A percentile compares a stretch with the other conserved stretches of the same genome.
Evolutionary conservation across 1,140 invertebrate species (phyloP).

Genomic region (Zeugodacus cucurbitae): DNA sequence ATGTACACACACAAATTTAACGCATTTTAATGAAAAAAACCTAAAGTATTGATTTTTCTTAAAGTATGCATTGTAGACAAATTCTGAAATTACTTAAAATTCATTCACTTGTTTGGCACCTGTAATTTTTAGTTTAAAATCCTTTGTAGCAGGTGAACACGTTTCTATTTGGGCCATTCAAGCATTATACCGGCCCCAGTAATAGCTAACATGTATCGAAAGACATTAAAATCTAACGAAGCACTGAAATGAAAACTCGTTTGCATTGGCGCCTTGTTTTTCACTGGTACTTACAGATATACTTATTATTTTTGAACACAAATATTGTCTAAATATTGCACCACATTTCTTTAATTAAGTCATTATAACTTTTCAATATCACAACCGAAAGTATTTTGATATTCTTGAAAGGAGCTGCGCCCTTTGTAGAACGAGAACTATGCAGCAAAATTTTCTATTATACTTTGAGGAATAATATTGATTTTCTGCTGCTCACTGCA

Average conservation of each 20-base stretch:
- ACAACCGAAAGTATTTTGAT: neutral
- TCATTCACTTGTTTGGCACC: neutral
- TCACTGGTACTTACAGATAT: neutral
- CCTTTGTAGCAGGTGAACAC: neutral
- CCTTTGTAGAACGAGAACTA: neutral
- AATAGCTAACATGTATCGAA: neutral
- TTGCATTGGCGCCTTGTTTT: neutral
- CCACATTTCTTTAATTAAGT: neutral
- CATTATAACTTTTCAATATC: neutral
- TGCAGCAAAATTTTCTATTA: neutral
- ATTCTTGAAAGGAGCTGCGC: neutral
- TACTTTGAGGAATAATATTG: neutral
- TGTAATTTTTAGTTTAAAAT: neutral
- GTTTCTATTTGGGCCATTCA: neutral
- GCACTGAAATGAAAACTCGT: neutral
- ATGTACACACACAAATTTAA: neutral
- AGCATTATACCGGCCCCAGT: neutral
- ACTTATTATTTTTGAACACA: neutral
- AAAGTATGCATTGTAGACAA: neutral
- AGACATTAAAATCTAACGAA: neutral
- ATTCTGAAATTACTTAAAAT: neutral
- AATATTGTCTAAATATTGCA: neutral
- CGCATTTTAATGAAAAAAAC: neutral
- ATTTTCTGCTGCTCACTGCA: constrained; percentile 4
- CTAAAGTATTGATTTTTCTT: constrained; percentile 17